phyloP scores from a whole-genome alignment of 1,140 invertebrate genomes.

The Drosophila melanogaster region DNA sequence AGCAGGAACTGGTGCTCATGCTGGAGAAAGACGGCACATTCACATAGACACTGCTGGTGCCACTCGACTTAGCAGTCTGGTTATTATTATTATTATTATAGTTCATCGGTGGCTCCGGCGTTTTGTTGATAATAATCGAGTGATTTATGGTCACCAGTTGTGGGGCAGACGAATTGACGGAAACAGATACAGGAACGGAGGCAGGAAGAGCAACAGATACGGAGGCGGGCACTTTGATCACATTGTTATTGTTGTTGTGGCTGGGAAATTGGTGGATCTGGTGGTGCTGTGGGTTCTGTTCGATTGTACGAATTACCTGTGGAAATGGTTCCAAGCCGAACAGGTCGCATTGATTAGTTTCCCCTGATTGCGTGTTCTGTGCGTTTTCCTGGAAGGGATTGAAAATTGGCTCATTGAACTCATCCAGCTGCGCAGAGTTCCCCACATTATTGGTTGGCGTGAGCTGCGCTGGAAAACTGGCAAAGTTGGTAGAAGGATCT shows the following conservation, averaged over 20 bases:
- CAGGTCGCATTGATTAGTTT: constrained; percentile 79
- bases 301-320: constrained; percentile 80
- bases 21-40: constrained; percentile 60
- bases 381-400: constrained; percentile 71
- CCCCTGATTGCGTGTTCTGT: constrained; percentile 23
- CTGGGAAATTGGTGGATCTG: constrained; percentile 68
- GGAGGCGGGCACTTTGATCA: constrained; percentile 55
- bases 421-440: constrained; percentile 59
- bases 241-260: constrained; percentile 59
- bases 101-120: constrained; percentile 64
- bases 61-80: constrained; percentile 30
- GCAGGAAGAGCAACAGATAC: constrained; percentile 22
- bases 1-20: constrained; percentile 16
- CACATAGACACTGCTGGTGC: constrained; percentile 72
- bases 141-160: constrained; percentile 82
- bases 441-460: constrained; percentile 22
- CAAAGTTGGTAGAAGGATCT: constrained; percentile 55
- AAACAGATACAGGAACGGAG: constrained; percentile 27
- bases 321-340: constrained; percentile 87
- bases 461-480: constrained; percentile 61
- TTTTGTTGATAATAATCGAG: constrained; percentile 84
- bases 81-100: constrained; percentile 24
- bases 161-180: constrained; percentile 28
- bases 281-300: constrained; percentile 45
- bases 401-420: constrained; percentile 83